phyloP scores from a whole-genome alignment of 2,113 vertebrate species.

The Colistium nudipinnis region DNA sequence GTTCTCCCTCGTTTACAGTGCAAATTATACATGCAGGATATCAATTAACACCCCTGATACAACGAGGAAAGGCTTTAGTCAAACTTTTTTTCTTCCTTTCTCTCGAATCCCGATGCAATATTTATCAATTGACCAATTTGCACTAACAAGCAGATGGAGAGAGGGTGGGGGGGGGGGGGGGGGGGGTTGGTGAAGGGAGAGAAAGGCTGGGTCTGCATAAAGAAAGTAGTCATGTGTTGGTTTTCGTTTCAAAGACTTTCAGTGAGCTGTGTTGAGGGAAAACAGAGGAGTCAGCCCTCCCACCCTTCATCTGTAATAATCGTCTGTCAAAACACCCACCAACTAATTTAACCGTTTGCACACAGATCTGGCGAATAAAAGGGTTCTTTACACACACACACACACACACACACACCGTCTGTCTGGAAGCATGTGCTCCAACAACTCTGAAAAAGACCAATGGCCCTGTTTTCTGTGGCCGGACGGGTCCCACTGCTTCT shows the following conservation, averaged over 20 bases:
- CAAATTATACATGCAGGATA: conserved; percentile 58
- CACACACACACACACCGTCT: conserved; percentile 83
- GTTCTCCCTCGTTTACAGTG: conserved; percentile 62
- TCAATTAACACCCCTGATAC: conserved; percentile 43
- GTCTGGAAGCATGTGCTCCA: conserved; percentile 86
- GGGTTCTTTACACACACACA: too few species aligned
- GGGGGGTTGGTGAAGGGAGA: background rate
- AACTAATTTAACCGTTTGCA: conserved; percentile 86
- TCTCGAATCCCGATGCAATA: conserved; percentile 15
- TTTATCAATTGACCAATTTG: conserved; percentile 50
- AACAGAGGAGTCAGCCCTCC: conserved; percentile 78
- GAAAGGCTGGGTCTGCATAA: conserved; percentile 36
- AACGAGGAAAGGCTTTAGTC: conserved; percentile 18
- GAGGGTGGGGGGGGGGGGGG: background rate
- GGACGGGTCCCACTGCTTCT: conserved; percentile 84
- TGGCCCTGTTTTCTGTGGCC: conserved; percentile 83
- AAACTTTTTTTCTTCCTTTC: too few species aligned
- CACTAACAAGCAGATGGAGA: conserved; percentile 18
- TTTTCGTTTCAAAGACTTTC: conserved; percentile 81
- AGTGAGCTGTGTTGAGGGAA: conserved; percentile 66
- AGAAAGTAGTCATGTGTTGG: conserved; percentile 71
- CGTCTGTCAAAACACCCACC: conserved; percentile 88
- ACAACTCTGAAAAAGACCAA: conserved; percentile 89
- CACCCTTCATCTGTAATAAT: conserved; percentile 83
- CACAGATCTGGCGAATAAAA: conserved; percentile 82